A percentile compares a stretch with the other conserved stretches of the same genome.
These are phyloP conservation scores for Sisyra terminalis DNA, from an alignment of 2,888 invertebrate species.

Conservation along the genomic window DNA sequence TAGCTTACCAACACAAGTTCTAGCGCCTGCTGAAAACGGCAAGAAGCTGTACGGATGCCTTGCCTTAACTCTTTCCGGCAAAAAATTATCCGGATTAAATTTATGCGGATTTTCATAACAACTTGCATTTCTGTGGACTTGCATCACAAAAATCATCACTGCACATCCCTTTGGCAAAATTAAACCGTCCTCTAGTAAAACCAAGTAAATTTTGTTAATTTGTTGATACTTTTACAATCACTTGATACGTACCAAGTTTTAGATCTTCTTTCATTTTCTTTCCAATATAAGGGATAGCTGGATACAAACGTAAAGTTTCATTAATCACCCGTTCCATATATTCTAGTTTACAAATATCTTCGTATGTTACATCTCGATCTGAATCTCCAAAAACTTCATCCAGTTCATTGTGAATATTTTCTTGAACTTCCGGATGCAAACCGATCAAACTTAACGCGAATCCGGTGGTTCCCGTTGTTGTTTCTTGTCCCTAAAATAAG, in stretches of 20 bases:
- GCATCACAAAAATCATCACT: conserved; percentile 12
- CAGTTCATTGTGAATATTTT: conserved; percentile 9
- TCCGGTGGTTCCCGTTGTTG: conserved; percentile 16
- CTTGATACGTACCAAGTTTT: conserved; percentile 8
- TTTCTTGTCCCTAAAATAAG: conserved; percentile 17
- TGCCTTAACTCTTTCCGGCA: conserved; percentile 48
- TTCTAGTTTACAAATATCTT: conserved; percentile 15
- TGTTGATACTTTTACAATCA: too few species aligned
- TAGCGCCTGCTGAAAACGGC: conserved; percentile 57
- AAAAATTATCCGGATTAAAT: conserved; percentile 54
- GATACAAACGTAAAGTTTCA: conserved; percentile 18
- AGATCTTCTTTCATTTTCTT: conserved; percentile 14
- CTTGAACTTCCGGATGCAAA: conserved; percentile 13
- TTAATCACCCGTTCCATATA: conserved; percentile 19
- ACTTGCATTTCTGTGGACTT: conserved; percentile 42
- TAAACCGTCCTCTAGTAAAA: conserved; percentile 13
- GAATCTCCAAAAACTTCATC: conserved; percentile 13
- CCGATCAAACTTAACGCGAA: conserved; percentile 17
- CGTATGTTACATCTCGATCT: conserved; percentile 14
- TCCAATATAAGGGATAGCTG: conserved; percentile 14
- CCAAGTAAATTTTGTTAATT: too few species aligned
- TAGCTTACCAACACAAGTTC: conserved; percentile 48
- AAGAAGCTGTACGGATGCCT: conserved; percentile 58
- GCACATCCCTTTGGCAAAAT: conserved; percentile 14
- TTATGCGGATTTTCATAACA: conserved; percentile 45